Percentiles rank a stretch among this genome's conserved stretches.
Conservation (phyloP, 2,113 vertebrate genomes). For the Otocyon megalotis region DNA sequence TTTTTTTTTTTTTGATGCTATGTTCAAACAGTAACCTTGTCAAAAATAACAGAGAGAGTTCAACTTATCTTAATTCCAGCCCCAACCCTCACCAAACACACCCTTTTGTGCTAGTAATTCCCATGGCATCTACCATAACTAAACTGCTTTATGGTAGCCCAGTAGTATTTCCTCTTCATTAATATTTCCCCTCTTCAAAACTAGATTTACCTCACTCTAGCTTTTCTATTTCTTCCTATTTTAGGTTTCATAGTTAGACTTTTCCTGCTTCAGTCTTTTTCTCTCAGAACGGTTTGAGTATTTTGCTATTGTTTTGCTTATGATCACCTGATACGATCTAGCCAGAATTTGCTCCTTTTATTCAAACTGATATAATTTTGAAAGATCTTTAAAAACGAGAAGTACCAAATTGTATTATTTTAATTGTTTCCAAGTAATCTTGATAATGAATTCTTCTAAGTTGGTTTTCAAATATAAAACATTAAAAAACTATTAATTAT, state of each 20-base stretch:
- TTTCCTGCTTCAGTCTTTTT: slow-evolving; percentile 1
- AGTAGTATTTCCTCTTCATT: not conserved
- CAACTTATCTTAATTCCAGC: not conserved
- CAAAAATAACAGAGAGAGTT: slow-evolving; percentile 5
- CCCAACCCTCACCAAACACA: not conserved
- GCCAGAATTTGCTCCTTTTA: slow-evolving; percentile 1
- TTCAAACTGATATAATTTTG: not conserved
- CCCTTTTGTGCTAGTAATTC: not conserved
- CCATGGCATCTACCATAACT: not conserved
- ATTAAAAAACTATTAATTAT: not conserved
- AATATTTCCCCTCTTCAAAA: not conserved
- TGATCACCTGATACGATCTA: not conserved
- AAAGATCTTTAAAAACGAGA: not conserved
- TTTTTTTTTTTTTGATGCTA: not conserved
- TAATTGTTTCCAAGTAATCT: not conserved
- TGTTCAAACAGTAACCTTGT: not conserved
- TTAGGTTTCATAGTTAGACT: not conserved
- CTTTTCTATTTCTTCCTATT: not conserved
- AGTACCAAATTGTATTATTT: not conserved
- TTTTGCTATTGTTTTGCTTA: slow-evolving; percentile 15
- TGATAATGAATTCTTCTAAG: not conserved
- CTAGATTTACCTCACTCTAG: not conserved
- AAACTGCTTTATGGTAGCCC: not conserved
- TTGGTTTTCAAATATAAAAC: slow-evolving; percentile 50
- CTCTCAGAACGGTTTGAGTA: not conserved